These are phyloP conservation scores for Salmo trutta DNA, from an alignment of 2,797 vertebrate species.

Conservation along the genomic window DNA sequence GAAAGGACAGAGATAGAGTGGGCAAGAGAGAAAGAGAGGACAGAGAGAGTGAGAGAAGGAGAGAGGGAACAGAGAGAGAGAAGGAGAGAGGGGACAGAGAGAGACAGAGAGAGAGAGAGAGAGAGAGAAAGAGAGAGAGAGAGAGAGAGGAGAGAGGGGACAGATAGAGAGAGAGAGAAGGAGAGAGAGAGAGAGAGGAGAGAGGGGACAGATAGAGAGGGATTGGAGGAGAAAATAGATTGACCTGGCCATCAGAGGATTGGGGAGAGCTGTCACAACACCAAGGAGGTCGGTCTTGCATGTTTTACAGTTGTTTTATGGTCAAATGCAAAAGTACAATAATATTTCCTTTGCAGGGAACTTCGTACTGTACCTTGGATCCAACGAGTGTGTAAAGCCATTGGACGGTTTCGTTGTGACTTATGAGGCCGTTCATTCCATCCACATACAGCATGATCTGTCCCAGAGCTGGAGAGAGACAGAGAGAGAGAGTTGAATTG, in stretches of 20 bases:
- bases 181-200: neutral
- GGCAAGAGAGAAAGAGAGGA: neutral
- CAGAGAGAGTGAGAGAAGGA: neutral
- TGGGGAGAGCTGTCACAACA: neutral
- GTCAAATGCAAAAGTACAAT: neutral
- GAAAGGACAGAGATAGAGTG: neutral
- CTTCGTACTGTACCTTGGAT: conserved; percentile 86
- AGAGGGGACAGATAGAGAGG: neutral
- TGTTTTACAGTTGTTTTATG: neutral
- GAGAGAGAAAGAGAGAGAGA: neutral
- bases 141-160: conserved; percentile 5
- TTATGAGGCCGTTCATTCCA: conserved; percentile 97
- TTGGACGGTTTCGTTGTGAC: conserved; percentile 93
- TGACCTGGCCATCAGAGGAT: conserved; percentile 66
- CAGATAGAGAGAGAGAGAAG: no score
- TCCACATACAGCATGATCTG: conserved; percentile 99
- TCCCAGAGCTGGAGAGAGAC: conserved; percentile 83
- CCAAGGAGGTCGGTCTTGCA: neutral
- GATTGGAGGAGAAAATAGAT: neutral
- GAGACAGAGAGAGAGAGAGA: neutral
- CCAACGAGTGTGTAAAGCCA: conserved; percentile 94
- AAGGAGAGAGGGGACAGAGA: neutral
- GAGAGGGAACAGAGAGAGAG: neutral
- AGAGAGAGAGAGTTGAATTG: neutral
- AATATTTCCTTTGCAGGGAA: neutral